Conservation (phyloP, 2,797 vertebrate species). For the Lophura swinhoii region DNA sequence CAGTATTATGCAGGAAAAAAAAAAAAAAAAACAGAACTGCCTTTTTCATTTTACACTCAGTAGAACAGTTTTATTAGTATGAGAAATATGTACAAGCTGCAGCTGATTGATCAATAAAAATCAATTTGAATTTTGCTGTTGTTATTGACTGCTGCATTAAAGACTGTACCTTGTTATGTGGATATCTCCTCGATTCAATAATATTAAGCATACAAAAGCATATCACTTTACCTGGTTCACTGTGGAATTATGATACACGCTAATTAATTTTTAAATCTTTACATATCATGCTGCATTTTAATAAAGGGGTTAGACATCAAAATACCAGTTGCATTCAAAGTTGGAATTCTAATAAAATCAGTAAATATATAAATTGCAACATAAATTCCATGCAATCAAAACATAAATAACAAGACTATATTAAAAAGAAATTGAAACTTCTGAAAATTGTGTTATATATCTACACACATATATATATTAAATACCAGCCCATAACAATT, state of each 20-base stretch:
- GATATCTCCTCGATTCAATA: constrained; percentile 56
- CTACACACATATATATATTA: background rate
- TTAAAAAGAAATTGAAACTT: background rate
- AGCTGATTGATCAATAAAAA: constrained; percentile 62
- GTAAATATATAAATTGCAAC: background rate
- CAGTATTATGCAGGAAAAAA: constrained; percentile 27
- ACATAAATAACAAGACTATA: background rate
- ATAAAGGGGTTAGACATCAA: constrained; percentile 1
- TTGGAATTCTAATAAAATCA: background rate
- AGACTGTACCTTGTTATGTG: constrained; percentile 45
- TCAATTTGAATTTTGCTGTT: constrained; percentile 69
- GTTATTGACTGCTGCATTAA: constrained; percentile 67
- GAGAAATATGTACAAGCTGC: constrained; percentile 12
- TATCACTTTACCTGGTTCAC: background rate
- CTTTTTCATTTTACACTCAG: constrained; percentile 34
- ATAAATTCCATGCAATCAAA: background rate
- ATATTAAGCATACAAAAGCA: constrained; percentile 31
- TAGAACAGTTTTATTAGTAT: constrained; percentile 25
- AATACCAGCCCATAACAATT: background rate
- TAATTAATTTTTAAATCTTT: constrained; percentile 34
- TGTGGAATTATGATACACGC: constrained; percentile 21
- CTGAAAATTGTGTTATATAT: background rate
- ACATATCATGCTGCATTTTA: constrained; percentile 2
- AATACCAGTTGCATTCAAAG: background rate
- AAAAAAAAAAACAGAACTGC: background rate